These are phyloP conservation scores for Takifugu ocellatus DNA, from an alignment of 2,797 vertebrate species.

Conservation along the genomic window DNA sequence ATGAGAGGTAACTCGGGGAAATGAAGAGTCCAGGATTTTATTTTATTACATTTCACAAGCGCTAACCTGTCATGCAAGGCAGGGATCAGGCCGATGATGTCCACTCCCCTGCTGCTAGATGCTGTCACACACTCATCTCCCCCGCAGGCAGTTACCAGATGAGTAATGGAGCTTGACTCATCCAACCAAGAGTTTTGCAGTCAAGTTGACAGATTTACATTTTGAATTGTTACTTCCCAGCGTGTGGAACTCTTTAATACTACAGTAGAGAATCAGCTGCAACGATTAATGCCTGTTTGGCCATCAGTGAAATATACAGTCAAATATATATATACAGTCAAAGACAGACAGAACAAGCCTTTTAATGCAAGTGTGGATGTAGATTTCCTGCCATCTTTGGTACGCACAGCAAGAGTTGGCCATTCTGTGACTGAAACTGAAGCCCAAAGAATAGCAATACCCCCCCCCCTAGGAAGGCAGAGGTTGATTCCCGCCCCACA, in stretches of 20 bases:
- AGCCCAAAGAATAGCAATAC: no score
- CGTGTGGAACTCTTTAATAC: constrained; percentile 11
- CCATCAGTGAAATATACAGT: no score
- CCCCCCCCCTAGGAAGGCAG: no score
- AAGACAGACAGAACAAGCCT: no score
- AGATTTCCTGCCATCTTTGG: no score
- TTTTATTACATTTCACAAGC: constrained; percentile 49
- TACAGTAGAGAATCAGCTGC: constrained; percentile 17
- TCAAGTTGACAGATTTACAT: constrained; percentile 38
- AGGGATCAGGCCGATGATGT: constrained; percentile 51
- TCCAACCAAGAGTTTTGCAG: constrained; percentile 50
- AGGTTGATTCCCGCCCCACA: no score
- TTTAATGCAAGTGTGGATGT: no score
- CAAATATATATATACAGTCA: no score
- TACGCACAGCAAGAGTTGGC: no score
- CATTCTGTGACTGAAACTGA: no score
- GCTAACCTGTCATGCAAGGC: constrained; percentile 51
- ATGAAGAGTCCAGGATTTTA: constrained; percentile 47
- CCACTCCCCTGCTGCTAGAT: constrained; percentile 54
- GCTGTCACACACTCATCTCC: constrained; percentile 51
- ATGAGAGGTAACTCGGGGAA: constrained; percentile 10
- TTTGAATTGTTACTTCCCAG: constrained; percentile 48
- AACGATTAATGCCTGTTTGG: neutral
- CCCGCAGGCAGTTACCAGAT: constrained; percentile 47
- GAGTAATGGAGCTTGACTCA: constrained; percentile 57